These are phyloP conservation scores for Yoshiicerus persimilis DNA, from an alignment of 1,140 invertebrate genomes.

Conservation along the genomic window DNA sequence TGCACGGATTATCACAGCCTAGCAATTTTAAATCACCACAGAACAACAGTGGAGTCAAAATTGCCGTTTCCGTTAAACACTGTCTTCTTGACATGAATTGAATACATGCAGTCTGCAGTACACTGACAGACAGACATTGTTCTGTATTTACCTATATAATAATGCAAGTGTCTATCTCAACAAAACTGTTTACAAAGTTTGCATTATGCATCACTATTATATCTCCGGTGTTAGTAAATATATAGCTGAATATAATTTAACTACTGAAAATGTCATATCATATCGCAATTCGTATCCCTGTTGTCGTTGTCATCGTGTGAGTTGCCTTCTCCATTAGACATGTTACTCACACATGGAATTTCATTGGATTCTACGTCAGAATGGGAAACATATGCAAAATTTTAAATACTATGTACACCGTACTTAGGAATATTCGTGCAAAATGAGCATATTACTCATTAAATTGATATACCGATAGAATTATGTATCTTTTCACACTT, in stretches of 20 bases:
- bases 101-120: neutral
- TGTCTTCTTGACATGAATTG: constrained; percentile 1
- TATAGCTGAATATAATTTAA: too few relatives aligned
- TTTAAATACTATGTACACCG: neutral
- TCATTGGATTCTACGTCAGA: neutral
- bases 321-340: neutral
- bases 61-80: constrained; percentile 11
- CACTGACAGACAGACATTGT: neutral
- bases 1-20: constrained; percentile 2
- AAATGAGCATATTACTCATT: too few relatives aligned
- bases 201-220: too few relatives aligned
- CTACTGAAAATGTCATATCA: neutral
- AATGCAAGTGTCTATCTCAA: neutral
- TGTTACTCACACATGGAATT: neutral
- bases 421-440: too few relatives aligned
- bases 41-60: neutral
- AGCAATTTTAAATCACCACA: neutral
- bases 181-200: neutral
- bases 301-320: neutral
- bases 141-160: neutral
- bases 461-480: neutral
- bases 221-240: too few relatives aligned
- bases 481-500: neutral
- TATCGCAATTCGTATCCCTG: too few relatives aligned
- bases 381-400: neutral